These are phyloP conservation scores for Blastomussa wellsi DNA, from an alignment of 92 coral and sea anemone genomes.

Conservation along the genomic window DNA sequence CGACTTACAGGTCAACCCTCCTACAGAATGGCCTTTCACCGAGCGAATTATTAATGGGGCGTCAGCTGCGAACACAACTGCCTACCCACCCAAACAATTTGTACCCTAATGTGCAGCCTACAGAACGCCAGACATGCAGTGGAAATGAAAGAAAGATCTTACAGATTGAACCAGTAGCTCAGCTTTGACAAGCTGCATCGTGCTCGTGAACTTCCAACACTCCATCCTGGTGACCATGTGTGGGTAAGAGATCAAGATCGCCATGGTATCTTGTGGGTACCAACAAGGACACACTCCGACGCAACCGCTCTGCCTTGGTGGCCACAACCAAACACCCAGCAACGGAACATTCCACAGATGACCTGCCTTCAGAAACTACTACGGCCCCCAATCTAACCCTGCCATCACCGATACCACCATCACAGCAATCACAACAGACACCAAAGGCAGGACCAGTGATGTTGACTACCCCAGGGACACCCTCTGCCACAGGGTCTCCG, in stretches of 20 bases:
- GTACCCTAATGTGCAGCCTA: background rate
- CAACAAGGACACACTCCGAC: constrained; percentile 18
- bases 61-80: constrained; percentile 11
- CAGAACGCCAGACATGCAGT: too few relatives aligned
- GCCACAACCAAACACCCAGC: background rate
- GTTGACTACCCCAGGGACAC: background rate
- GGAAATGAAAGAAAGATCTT: too few relatives aligned
- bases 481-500: background rate
- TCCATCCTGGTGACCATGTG: too few relatives aligned
- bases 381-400: background rate
- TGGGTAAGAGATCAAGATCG: too few relatives aligned
- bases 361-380: background rate
- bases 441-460: too few relatives aligned
- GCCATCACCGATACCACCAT: background rate
- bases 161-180: too few relatives aligned
- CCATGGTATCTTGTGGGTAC: constrained; percentile 34
- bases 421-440: background rate
- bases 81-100: background rate
- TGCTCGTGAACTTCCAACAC: too few relatives aligned
- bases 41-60: background rate
- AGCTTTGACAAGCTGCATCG: too few relatives aligned
- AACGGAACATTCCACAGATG: background rate
- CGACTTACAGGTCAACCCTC: constrained; percentile 45
- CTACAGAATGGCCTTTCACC: constrained; percentile 33
- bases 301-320: constrained; percentile 33